Evolutionary conservation across 2,888 invertebrate genomes (phyloP).

Genomic region (Stenolophus ochropezus): DNA sequence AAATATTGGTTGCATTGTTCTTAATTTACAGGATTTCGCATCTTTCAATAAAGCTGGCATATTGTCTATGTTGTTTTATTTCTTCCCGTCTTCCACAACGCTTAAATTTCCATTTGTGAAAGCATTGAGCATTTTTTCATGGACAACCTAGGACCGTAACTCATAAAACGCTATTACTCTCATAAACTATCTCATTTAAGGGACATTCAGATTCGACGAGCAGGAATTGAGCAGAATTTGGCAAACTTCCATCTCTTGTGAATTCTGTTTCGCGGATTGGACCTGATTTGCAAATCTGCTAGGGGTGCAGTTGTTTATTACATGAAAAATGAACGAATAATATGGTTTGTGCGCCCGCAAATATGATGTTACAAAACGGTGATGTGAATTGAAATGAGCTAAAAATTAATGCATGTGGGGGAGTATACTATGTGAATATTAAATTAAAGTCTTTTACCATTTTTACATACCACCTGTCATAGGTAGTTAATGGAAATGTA

Average conservation of each 20-base stretch:
- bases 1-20: too few relatives aligned
- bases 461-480: too few relatives aligned
- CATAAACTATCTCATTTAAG: conserved; percentile 16
- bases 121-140: neutral
- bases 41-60: neutral
- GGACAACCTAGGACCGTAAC: neutral
- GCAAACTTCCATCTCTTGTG: neutral
- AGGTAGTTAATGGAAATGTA: too few relatives aligned
- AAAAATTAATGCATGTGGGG: too few relatives aligned
- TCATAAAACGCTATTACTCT: conserved; percentile 8
- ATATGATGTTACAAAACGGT: neutral
- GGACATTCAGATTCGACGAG: neutral
- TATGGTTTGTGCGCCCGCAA: neutral
- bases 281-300: neutral
- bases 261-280: neutral
- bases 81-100: neutral
- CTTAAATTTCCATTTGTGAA: neutral
- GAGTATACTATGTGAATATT: too few relatives aligned
- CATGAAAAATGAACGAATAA: neutral
- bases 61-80: neutral
- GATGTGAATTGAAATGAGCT: too few relatives aligned
- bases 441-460: too few relatives aligned
- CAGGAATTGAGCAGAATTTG: conserved; percentile 2
- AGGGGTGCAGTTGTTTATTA: neutral
- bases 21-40: too few relatives aligned